Evolutionary conservation across 2,797 vertebrate genomes (phyloP).

Genomic region (Coracias cyanogaster): DNA sequence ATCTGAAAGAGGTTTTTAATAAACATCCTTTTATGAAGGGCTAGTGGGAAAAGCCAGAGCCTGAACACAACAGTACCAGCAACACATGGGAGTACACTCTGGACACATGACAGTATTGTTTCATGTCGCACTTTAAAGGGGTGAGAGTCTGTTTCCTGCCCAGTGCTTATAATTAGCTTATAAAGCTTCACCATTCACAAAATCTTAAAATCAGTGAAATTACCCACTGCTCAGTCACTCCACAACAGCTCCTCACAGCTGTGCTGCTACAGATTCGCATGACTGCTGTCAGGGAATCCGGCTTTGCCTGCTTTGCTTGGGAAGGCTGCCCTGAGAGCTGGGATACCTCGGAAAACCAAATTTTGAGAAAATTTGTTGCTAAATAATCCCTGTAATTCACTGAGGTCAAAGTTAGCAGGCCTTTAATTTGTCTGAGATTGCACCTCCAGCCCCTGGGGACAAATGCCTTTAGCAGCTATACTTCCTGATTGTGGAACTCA

Average conservation of each 20-base stretch:
- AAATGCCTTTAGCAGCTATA: conserved; percentile 70
- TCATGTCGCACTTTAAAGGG: background rate
- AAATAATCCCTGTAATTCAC: conserved; percentile 70
- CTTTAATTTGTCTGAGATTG: conserved; percentile 73
- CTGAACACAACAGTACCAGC: background rate
- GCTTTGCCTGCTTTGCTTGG: background rate
- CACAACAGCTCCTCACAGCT: background rate
- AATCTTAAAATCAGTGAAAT: background rate
- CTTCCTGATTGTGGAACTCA: conserved; percentile 76
- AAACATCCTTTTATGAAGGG: background rate
- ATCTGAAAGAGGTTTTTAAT: background rate
- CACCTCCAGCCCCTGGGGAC: conserved; percentile 66
- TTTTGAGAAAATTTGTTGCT: conserved; percentile 71
- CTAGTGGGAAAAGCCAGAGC: background rate
- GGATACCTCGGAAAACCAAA: conserved; percentile 26
- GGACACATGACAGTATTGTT: background rate
- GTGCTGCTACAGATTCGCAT: background rate
- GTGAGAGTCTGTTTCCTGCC: background rate
- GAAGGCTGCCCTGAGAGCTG: background rate
- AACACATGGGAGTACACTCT: background rate
- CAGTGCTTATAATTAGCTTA: background rate
- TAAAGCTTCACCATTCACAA: background rate
- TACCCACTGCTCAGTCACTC: background rate
- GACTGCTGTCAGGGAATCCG: background rate
- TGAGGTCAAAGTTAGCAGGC: conserved; percentile 70